These are phyloP conservation scores for Pipa parva DNA, from an alignment of 2,113 vertebrate species.

Conservation along the genomic window DNA sequence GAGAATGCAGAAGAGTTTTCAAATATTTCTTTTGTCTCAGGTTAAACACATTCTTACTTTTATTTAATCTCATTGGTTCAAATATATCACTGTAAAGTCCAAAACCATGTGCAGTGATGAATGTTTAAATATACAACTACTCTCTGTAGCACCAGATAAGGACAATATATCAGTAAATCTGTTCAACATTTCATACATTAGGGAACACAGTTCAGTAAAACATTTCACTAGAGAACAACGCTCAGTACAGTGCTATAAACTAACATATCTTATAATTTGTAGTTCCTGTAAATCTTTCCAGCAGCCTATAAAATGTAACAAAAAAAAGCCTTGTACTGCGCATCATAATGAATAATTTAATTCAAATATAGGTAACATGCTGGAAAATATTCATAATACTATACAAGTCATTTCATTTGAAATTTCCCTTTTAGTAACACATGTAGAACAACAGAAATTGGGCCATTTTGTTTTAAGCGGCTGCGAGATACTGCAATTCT, in stretches of 20 bases:
- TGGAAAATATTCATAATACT: background rate
- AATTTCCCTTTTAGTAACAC: background rate
- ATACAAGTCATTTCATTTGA: background rate
- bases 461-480: conserved; percentile 35
- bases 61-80: background rate
- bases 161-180: background rate
- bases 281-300: background rate
- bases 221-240: background rate
- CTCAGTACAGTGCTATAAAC: background rate
- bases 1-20: no score
- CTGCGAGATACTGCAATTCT: conserved; percentile 19
- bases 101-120: background rate
- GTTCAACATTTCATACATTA: background rate
- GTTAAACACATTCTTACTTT: background rate
- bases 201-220: background rate
- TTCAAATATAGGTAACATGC: background rate
- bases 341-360: background rate
- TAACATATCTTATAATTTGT: background rate
- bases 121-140: background rate
- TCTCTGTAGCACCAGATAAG: background rate
- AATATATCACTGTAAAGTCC: background rate
- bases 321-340: background rate
- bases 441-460: background rate
- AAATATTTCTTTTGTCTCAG: background rate
- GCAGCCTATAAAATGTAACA: background rate